These are phyloP conservation scores for Leguminivora glycinivorella DNA, from an alignment of 1,140 invertebrate species.

Conservation along the genomic window DNA sequence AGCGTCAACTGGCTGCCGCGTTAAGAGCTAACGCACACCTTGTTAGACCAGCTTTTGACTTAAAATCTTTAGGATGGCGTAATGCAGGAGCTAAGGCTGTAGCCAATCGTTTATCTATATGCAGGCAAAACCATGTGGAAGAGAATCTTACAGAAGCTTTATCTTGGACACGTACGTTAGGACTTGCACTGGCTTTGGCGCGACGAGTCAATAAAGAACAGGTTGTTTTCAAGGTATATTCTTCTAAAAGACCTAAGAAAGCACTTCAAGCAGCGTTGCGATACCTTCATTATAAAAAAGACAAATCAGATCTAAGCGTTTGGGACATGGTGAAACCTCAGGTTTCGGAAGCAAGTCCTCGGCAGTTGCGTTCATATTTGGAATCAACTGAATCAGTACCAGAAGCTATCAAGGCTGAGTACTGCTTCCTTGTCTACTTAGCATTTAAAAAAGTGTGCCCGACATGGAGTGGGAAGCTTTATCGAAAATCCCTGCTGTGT, in stretches of 20 bases:
- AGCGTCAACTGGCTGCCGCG: slow-evolving; percentile 35
- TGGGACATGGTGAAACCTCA: slow-evolving; percentile 34
- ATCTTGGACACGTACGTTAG: neutral
- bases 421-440: slow-evolving; percentile 43
- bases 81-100: slow-evolving; percentile 48
- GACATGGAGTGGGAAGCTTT: slow-evolving; percentile 36
- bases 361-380: neutral
- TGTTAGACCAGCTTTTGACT: slow-evolving; percentile 41
- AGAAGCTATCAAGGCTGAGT: slow-evolving; percentile 44
- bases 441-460: slow-evolving; percentile 33
- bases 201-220: neutral
- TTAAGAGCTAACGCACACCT: slow-evolving; percentile 48
- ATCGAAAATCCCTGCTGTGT: slow-evolving; percentile 39
- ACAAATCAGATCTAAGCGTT: slow-evolving; percentile 33
- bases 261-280: slow-evolving; percentile 41
- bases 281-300: slow-evolving; percentile 30
- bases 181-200: neutral
- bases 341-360: neutral
- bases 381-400: slow-evolving; percentile 34
- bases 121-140: slow-evolving; percentile 27
- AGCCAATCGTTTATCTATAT: slow-evolving; percentile 44
- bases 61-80: slow-evolving; percentile 42
- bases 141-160: neutral
- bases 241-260: slow-evolving; percentile 38
- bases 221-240: slow-evolving; percentile 27